Base-by-base conservation (phyloP, 2,888 invertebrate genomes). In the Lithophane socia region DNA sequence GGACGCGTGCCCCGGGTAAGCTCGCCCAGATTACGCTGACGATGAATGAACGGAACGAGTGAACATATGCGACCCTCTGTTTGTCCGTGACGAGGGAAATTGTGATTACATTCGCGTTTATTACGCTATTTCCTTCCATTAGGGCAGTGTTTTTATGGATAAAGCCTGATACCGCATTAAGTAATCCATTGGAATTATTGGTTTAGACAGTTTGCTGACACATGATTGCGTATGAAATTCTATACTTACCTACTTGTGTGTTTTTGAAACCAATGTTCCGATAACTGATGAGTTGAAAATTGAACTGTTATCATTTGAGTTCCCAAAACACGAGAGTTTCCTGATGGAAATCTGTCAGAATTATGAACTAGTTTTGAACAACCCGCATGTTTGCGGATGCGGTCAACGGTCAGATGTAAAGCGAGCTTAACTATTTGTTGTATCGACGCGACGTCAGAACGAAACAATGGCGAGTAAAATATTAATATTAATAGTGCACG, bases 81-180 rank as follows among this genome's bases (percentile, higher is more conserved):
- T 84, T 81, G 78, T 67, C 79, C 81, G 82, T 89, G 90, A 91
- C 89, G 86, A 90, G 92, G 91, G 90, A 92, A 90, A 90, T 92
- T 90, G 88, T 92, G 91, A 94, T 94, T 92, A 92, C 92, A 92
- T 93, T 92, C 92, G 88, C 90, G 90, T 92, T 93, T 93, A 93
- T 93, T 92, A 88, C 92, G 92, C 94, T 94, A 93, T 93, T 92
- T 92, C 90, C 89, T 90, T 90, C 91, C 91, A 93, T 94, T 92
- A 92, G 90, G 88, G 88, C 83, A 87, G 80, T 85, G 86, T 82
- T 86, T 84, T 86, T 85, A 84, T 85, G 79, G 77, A 82, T 79
- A 83, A 83, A 82, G 80, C 76, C 76, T 82, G 75, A 81, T 84
- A 78, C 60, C 58, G 75, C 71, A 72, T 74, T 77, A 83, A 75